Evolutionary conservation across 2,113 vertebrate species (phyloP).

Genomic region (Sinosuthora webbiana): DNA sequence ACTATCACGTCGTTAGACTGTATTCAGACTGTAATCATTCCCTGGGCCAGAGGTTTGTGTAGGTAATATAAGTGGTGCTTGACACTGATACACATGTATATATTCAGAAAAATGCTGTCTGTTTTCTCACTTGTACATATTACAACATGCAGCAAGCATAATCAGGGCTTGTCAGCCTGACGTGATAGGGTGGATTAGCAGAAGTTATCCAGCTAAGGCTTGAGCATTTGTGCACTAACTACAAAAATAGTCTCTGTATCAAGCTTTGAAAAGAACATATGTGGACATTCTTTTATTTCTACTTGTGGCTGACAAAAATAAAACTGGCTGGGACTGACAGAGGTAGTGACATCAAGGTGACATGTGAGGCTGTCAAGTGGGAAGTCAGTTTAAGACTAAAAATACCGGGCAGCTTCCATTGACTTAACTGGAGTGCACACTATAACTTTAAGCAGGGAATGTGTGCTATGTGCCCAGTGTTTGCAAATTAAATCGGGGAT

Average conservation of each 20-base stretch:
- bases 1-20: background rate
- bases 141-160: background rate
- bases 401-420: background rate
- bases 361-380: constrained; percentile 32
- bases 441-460: background rate
- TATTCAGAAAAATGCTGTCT: background rate
- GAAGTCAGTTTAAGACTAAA: constrained; percentile 32
- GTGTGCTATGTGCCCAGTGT: background rate
- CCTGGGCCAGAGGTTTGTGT: background rate
- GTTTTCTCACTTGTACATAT: background rate
- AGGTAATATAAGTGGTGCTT: background rate
- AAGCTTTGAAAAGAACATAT: constrained; percentile 23
- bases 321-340: constrained; percentile 7
- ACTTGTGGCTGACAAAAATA: background rate
- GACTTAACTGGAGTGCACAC: background rate
- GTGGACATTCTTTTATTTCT: constrained; percentile 19
- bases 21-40: background rate
- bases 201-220: background rate
- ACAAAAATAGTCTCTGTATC: constrained; percentile 1
- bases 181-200: background rate
- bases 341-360: background rate
- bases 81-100: background rate
- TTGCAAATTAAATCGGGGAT: background rate
- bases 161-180: background rate
- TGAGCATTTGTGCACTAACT: background rate